phyloP scores from a whole-genome alignment of 2,888 invertebrate genomes.

The Stenotaenia linearis region DNA sequence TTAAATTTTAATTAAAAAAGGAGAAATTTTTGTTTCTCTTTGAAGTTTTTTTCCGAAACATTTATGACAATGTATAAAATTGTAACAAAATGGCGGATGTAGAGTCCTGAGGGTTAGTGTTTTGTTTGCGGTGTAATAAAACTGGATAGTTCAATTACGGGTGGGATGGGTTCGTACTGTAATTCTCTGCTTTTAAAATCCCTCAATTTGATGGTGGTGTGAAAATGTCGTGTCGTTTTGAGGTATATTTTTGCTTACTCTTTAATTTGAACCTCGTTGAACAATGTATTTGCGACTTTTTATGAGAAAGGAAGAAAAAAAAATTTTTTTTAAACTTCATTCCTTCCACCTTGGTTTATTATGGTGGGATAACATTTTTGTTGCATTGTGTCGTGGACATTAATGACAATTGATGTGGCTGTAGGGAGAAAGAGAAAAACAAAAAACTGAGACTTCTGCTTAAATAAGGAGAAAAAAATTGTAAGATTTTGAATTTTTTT shows the following conservation, averaged over 20 bases:
- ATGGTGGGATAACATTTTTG: not conserved
- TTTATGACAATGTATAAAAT: not conserved
- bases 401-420: constrained; percentile 7
- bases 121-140: constrained; percentile 14
- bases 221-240: constrained; percentile 21
- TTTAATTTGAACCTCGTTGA: not conserved
- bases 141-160: constrained; percentile 2
- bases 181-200: constrained; percentile 11
- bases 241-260: not conserved
- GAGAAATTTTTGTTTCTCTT: not conserved
- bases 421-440: too few relatives aligned
- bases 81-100: constrained; percentile 6
- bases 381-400: constrained; percentile 15
- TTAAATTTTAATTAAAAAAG: not conserved
- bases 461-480: not conserved
- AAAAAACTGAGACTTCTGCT: not conserved
- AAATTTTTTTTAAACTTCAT: not conserved
- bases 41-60: not conserved
- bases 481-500: too few relatives aligned
- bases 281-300: not conserved
- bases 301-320: not conserved
- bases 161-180: not conserved
- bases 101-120: not conserved
- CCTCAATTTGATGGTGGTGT: not conserved
- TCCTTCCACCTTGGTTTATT: constrained; percentile 7